A percentile compares a stretch with the other conserved stretches of the same genome.
Evolutionary conservation across 2,113 vertebrate genomes (phyloP).

Genomic region (Mustela nigripes): DNA sequence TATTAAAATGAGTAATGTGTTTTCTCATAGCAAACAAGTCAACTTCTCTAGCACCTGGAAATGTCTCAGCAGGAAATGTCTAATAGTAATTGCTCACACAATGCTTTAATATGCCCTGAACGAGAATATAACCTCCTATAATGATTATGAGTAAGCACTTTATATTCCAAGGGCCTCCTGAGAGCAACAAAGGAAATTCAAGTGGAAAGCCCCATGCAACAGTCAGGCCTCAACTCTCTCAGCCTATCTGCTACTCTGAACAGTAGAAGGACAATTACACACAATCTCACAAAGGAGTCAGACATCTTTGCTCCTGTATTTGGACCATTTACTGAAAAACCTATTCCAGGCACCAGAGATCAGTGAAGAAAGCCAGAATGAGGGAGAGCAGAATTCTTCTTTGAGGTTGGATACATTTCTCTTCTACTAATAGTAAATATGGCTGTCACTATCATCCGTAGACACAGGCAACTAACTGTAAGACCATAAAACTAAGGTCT

Average conservation of each 20-base stretch:
- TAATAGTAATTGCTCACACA: slow-evolving; percentile 64
- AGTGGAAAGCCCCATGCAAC: slow-evolving; percentile 55
- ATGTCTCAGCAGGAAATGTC: slow-evolving; percentile 69
- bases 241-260: not conserved
- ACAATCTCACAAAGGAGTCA: slow-evolving; percentile 20
- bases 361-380: not conserved
- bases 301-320: slow-evolving; percentile 35
- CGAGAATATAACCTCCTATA: slow-evolving; percentile 57
- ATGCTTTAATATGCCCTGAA: slow-evolving; percentile 62
- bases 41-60: slow-evolving; percentile 63
- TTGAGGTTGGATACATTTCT: not conserved
- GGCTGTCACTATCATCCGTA: not conserved
- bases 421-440: not conserved
- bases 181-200: slow-evolving; percentile 66
- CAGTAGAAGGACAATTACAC: not conserved
- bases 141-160: slow-evolving; percentile 46
- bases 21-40: slow-evolving; percentile 63
- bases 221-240: not conserved
- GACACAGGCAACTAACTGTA: not conserved
- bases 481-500: not conserved
- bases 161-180: slow-evolving; percentile 58
- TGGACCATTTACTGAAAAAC: not conserved
- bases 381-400: accelerated
- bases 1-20: slow-evolving; percentile 57
- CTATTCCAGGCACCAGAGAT: not conserved